Evolutionary conservation across 2,113 vertebrate genomes (phyloP), one percentile per base, ranked within the genome.

Genomic region (Plotosus lineatus): DNA sequence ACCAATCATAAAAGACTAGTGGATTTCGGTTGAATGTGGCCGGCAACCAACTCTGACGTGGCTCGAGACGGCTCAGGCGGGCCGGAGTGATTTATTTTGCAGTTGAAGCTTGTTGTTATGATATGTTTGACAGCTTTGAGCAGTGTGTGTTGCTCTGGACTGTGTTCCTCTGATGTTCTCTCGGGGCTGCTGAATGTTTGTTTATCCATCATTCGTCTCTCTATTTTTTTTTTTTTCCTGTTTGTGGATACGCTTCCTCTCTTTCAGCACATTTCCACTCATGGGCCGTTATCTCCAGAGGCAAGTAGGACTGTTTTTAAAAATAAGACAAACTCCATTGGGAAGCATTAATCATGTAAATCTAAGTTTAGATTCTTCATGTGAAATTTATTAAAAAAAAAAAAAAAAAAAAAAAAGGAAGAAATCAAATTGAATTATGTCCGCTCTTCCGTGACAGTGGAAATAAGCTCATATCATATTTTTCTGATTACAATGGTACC

Each of bases 271-370:
- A 79, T 89, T 95, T 94, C 87, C 89, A 91, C 93, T 91, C 92
- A 85, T 90, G 85, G 71, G 85, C 94, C 88, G 93, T 95, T 92
- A 90, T 93, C 91, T 94, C 91, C 89, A 93, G 93, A 95, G 93
- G 94, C 94, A 94, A 94, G 94, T 95, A 87, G 75, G 58, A 21
- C 71, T 95, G 88, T 90, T 86, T 88, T 82, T 90, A 77, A 79
- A 50, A 90, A 33, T 86, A 65, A 81, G 82, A 88, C 84, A 88
- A 87, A 88, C 78, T 81, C 81, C 58, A 51, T 68, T 77, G 82
- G 77, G 73, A 86, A 6, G 78, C 23, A 86, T 86, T 80, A 82
- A 66, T 86, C 82, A 60, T 31, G 71, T 2, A 36, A n/a, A 42
- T 60, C 31, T 6, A 11, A 31, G 14, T 74, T 50, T 69, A 69